These are phyloP conservation scores for Listronotus bonariensis DNA, from an alignment of 1,140 invertebrate species.

Conservation along the genomic window DNA sequence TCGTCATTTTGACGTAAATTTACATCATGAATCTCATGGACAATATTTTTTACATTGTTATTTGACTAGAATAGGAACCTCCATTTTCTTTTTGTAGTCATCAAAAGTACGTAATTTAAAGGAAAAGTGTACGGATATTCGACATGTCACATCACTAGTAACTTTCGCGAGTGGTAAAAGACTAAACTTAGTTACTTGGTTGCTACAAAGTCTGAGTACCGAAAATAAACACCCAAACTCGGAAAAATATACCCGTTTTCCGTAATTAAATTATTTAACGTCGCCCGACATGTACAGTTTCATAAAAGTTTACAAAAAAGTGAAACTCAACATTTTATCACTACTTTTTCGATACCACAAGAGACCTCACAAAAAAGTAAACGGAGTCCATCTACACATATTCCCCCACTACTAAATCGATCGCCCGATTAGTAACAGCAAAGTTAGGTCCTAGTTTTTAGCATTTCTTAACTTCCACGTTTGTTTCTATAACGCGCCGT, in stretches of 20 bases:
- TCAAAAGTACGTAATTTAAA: constrained; percentile 20
- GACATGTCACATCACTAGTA: constrained; percentile 29
- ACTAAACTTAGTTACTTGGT: constrained; percentile 6
- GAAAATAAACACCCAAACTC: constrained; percentile 14
- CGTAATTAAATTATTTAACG: constrained; percentile 28
- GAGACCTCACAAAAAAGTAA: constrained; percentile 29
- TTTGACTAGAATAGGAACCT: constrained; percentile 30
- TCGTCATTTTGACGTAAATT: constrained; percentile 42
- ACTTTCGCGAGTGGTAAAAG: constrained; percentile 20
- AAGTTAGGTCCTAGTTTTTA: constrained; percentile 1
- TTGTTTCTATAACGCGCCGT: neutral
- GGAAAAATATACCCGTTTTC: constrained; percentile 12
- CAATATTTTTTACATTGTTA: constrained; percentile 8
- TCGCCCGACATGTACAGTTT: constrained; percentile 31
- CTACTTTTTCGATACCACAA: constrained; percentile 21
- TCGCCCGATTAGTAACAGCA: constrained; percentile 24
- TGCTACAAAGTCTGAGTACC: constrained; percentile 3
- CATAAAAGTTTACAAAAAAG: constrained; percentile 8
- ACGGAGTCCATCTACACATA: constrained; percentile 28
- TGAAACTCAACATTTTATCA: constrained; percentile 24
- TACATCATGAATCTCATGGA: constrained; percentile 30
- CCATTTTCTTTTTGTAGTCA: constrained; percentile 28
- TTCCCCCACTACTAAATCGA: constrained; percentile 27
- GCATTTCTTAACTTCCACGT: neutral
- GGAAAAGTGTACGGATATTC: constrained; percentile 18